Conservation (phyloP, 2,113 vertebrate genomes). For the Xerus inauris region DNA sequence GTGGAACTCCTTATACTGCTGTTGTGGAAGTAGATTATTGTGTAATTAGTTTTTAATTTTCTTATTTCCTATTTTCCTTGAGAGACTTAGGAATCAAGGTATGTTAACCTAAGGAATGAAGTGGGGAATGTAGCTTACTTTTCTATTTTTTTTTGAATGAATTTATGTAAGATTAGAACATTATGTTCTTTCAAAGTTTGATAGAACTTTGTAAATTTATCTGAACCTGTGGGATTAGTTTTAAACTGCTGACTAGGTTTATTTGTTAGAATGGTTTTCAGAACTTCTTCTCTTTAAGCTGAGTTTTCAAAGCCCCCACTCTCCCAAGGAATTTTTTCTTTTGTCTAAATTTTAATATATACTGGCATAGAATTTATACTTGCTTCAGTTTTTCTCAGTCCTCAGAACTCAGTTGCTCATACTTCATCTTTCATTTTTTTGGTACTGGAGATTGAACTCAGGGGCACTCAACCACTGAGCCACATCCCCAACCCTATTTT, state of each 20-base stretch:
- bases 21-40: not conserved
- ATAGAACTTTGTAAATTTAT: not conserved
- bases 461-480: too few species aligned
- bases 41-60: conserved; percentile 19
- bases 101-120: not conserved
- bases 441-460: too few species aligned
- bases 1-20: not conserved
- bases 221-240: not conserved
- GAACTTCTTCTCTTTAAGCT: not conserved
- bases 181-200: not conserved
- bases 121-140: not conserved
- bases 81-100: not conserved
- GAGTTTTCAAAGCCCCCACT: not conserved
- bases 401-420: not conserved
- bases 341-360: not conserved
- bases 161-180: not conserved
- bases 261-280: not conserved
- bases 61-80: not conserved
- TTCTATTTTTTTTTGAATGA: not conserved
- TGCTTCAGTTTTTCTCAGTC: not conserved
- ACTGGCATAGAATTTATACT: not conserved
- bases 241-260: not conserved
- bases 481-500: too few species aligned
- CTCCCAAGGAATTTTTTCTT: not conserved
- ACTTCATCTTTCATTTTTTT: too few species aligned